phyloP scores from a whole-genome alignment of 2,888 invertebrate genomes.

The Flabesymbios commensalis region DNA sequence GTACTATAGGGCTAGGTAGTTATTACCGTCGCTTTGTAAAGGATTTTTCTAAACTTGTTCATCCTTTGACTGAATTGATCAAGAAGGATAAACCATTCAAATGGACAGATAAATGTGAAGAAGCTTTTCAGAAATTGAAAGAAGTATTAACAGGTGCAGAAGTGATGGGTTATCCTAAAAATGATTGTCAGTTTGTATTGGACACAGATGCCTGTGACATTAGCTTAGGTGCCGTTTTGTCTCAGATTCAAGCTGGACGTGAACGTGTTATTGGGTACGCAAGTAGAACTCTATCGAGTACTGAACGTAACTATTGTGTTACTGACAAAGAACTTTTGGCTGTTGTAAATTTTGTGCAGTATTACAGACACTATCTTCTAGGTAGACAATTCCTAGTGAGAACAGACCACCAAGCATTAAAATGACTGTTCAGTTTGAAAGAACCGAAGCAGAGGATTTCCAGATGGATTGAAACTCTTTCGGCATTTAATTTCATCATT shows the following conservation, averaged over 20 bases:
- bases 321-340: no score
- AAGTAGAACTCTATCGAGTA: no score
- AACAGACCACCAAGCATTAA: conserved; percentile 17
- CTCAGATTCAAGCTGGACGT: conserved; percentile 23
- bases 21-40: conserved; percentile 27
- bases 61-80: conserved; percentile 17
- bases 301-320: no score
- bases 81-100: conserved; percentile 4
- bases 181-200: conserved; percentile 17
- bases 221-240: conserved; percentile 25
- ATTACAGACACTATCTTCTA: conserved; percentile 19
- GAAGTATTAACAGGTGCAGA: conserved; percentile 10
- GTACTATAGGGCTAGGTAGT: conserved; percentile 30
- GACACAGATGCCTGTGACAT: conserved; percentile 26
- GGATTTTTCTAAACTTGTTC: conserved; percentile 19
- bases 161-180: conserved; percentile 16
- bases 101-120: conserved; percentile 2
- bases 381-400: conserved; percentile 18
- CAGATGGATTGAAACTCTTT: conserved; percentile 1
- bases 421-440: conserved; percentile 16
- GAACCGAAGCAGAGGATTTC: no score
- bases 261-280: no score
- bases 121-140: conserved; percentile 20
- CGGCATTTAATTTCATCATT: not conserved
- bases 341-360: conserved; percentile 13